Evolutionary conservation across 1,140 invertebrate genomes (phyloP), one percentile per base, ranked within the genome.

Genomic region (Drosophila equinoxialis): DNA sequence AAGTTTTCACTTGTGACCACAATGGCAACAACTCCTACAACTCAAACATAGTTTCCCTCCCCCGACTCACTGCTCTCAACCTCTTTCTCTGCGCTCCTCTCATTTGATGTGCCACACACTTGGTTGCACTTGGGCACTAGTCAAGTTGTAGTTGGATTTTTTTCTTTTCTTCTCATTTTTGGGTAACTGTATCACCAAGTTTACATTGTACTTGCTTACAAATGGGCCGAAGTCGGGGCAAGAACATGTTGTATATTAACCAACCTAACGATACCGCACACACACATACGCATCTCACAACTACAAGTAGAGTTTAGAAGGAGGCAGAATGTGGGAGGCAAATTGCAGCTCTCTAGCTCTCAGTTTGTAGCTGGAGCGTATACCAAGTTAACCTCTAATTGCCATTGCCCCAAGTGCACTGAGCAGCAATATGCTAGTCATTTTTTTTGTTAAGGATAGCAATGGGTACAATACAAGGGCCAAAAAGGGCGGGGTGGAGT

Each of bases 351-450:
- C 14, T 57, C 39, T 41, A 58, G 13, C 26, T 54, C 63, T 64
- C 42, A 48, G 73, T 74, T 75, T 71, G 69, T 37, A 69, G 74
- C n/a, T 23, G 42, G 66, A 42, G 67, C 33, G 58, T 74, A n/a
- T 61, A 33, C 30, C 74, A 86, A 86, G 82, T 81, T 85, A 85
- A 74, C 67, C 76, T 86, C 79, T 86, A 86, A 86, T 86, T 87
- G 82, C 69, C 72, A 83, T 64, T 68, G 75, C 81, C 78, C 81
- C 66, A 72, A 86, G 81, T 86, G 71, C 78, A 86, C 78, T 61
- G 70, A 75, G 39, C 72, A 61, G 80, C 80, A 83, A 82, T 79
- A 77, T 78, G 75, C 74, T 78, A 74, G 41, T 64, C 66, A 76
- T 70, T 76, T 74, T 64, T 70, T 61, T 17, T 57, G 51, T 33